phyloP scores from a whole-genome alignment of 2,888 invertebrate genomes.

The Sericinus montela region DNA sequence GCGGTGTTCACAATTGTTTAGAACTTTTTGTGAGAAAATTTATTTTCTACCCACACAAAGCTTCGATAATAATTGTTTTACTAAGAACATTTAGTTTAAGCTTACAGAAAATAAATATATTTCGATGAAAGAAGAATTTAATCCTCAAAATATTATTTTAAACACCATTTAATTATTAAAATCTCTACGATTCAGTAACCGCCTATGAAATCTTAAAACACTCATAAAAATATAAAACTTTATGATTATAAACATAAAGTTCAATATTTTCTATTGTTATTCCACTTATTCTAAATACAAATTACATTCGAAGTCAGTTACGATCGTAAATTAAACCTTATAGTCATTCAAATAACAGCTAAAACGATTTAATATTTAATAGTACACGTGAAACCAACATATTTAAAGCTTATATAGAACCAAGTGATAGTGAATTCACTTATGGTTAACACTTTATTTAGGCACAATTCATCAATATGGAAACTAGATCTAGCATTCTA shows the following conservation, averaged over 20 bases:
- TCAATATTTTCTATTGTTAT: neutral
- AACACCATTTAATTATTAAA: neutral
- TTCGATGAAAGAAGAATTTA: neutral
- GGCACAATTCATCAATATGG: slow-evolving; percentile 72
- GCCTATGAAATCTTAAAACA: neutral
- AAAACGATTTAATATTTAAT: neutral
- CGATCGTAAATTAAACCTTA: neutral
- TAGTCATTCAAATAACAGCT: neutral
- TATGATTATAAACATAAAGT: neutral
- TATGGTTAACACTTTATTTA: slow-evolving; percentile 46
- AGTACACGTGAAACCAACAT: neutral
- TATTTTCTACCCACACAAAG: too few relatives aligned
- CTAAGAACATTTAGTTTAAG: too few relatives aligned
- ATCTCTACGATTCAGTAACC: neutral
- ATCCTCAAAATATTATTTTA: neutral
- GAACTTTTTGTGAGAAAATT: too few relatives aligned
- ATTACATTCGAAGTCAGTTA: neutral
- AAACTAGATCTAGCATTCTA: slow-evolving; percentile 70
- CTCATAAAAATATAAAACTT: neutral
- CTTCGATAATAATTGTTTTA: too few relatives aligned
- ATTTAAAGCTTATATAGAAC: slow-evolving; percentile 18
- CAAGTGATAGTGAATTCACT: slow-evolving; percentile 20
- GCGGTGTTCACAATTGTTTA: too few relatives aligned
- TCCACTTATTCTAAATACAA: neutral
- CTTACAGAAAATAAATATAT: too few relatives aligned